Base-by-base conservation (phyloP, 2,797 vertebrate species). In the Salmo trutta region DNA sequence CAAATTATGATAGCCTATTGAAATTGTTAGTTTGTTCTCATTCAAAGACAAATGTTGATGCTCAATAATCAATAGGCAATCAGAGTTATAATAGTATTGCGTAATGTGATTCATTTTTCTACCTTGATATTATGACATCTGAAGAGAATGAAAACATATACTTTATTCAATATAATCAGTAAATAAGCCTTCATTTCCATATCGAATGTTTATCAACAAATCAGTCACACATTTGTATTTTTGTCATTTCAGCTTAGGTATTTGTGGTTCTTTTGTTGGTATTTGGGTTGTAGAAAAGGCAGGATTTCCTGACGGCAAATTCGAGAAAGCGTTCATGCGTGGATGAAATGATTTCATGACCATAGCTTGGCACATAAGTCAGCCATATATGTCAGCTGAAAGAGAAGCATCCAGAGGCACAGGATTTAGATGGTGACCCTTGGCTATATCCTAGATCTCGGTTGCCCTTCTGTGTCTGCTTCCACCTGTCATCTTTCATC, bases 401-500 rank as follows among this genome's bases (percentile, higher is more conserved):
- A 85, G 77, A 75, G 72, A 67, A 73, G 84, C 75, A 83, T 86
- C 84, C 82, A 83, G 82, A 79, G 75, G 82, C 74, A 76, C 77
- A 77, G 79, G 84, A 81, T 90, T 85, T 88, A 84, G 81, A 84
- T 87, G 75, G 87, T 93, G 91, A 93, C 93, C 93, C 90, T 90
- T 91, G 86, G 91, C 84, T 71, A 87, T 86, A 86, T 90, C 87
- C 84, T 81, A 73, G 80, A 88, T 91, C 77, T 90, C 89, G 77
- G 78, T 84, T 90, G 86, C 75, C 89, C 90, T 91, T 87, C 85
- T 86, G 81, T 86, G 89, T 87, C 79, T 75, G 81, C 87, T 89
- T 92, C 87, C 92, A 93, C 93, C 90, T 94, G 93, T 93, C 92
- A 93, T 85, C 86, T 92, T 84, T 91, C 87, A 94, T 92, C 89